Base-by-base conservation (phyloP, 1,140 invertebrate species). In the Lineus longissimus region DNA sequence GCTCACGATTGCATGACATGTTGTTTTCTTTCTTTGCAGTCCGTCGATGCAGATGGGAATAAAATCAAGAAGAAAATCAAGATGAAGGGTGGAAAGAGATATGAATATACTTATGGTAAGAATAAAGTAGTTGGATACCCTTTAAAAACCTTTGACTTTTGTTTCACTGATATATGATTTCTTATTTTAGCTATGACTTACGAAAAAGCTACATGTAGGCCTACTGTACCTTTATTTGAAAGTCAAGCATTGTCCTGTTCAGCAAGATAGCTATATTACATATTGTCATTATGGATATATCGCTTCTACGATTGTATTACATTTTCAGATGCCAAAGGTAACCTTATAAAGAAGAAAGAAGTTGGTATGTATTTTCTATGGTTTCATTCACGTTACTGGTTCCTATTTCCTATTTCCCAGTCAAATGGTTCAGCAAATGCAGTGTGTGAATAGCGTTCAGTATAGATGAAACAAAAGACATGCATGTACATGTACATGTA, bases 291-390 rank as follows among this genome's bases (percentile, higher is more conserved):
- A n/a, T n/a, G n/a, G n/a, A n/a, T n/a, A n/a, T n/a, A n/a, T n/a
- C n/a, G n/a, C n/a, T n/a, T n/a, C n/a, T n/a, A 36, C 15, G n/a
- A 19, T 51, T 51, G 6, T 23, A 9, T 9, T 36, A n/a, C 19
- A 1, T 13, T 61, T 58, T 9, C 31, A 66, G 64, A 66, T 63
- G 59, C 40, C 1, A 30, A 62, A n/a, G 64, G 64, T 30, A 66
- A 66, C 56, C 31, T 69, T 4, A 60, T 67, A 4, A 36, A 64
- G 17, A 63, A 55, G 58, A 67, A 67, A 55, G 61, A 65, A 58
- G 55, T 36, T n/a, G 41, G 47, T 51, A n/a, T 7, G 47, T 23
- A 23, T 51, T 11, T 19, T 43, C 11, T 19, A 19, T 19, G 40
- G 40, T 43, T 13, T 43, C 19, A 11, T 19, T 43, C 11, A 43